Conservation (phyloP, 2,797 vertebrate genomes). For the Echeneis naucrates region DNA sequence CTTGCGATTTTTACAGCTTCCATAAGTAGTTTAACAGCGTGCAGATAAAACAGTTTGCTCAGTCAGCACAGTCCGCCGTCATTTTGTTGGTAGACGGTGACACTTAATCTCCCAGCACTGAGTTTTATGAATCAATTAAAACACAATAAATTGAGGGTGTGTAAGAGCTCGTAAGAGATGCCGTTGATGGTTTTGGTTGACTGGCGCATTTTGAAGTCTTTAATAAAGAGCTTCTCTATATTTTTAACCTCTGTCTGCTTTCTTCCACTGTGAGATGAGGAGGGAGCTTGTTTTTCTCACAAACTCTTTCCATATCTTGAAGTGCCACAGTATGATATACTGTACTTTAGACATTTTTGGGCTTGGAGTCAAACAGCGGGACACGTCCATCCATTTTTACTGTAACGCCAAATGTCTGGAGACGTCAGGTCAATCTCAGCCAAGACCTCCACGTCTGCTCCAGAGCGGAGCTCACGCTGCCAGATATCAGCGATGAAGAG, state of each 20-base stretch:
- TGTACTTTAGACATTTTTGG: conserved; percentile 24
- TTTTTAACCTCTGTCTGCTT: conserved; percentile 35
- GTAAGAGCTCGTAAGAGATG: conserved; percentile 37
- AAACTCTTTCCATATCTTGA: conserved; percentile 21
- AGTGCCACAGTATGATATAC: conserved; percentile 40
- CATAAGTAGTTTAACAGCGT: conserved; percentile 59
- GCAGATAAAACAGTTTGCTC: conserved; percentile 53
- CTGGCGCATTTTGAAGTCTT: conserved; percentile 27
- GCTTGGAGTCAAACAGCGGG: conserved; percentile 44
- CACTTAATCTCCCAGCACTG: conserved; percentile 33
- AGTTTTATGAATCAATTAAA: conserved; percentile 65
- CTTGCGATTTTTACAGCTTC: conserved; percentile 60
- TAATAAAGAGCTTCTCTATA: conserved; percentile 15
- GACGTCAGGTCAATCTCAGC: conserved; percentile 45
- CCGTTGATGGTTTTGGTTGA: conserved; percentile 33
- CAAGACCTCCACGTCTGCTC: conserved; percentile 62
- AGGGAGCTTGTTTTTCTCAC: conserved; percentile 25
- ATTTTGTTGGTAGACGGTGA: conserved; percentile 6
- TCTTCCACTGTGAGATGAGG: conserved; percentile 16
- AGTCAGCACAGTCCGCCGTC: conserved; percentile 39
- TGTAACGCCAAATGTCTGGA: conserved; percentile 33
- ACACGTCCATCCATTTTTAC: conserved; percentile 53
- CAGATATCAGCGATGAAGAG: conserved; percentile 47
- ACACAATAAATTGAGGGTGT: conserved; percentile 34
- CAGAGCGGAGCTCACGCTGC: conserved; percentile 36